Evolutionary conservation across 2,797 vertebrate species (phyloP).

Genomic region (Adelosebastes latens): DNA sequence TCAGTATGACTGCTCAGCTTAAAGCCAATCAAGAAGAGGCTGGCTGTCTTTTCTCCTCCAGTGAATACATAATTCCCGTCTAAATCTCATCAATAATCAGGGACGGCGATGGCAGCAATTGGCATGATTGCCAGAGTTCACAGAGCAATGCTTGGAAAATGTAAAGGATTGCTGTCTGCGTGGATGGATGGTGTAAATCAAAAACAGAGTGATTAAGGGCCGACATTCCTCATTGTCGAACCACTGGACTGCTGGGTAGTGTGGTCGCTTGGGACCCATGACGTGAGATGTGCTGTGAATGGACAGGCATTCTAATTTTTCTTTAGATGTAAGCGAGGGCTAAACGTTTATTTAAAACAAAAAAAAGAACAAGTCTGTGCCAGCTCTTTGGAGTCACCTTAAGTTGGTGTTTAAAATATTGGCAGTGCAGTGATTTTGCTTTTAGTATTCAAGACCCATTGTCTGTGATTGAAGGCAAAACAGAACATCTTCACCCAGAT

Average conservation of each 20-base stretch:
- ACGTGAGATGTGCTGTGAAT: slow-evolving; percentile 11
- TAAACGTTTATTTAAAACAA: background rate
- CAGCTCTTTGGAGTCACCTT: background rate
- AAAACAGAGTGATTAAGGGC: slow-evolving; percentile 30
- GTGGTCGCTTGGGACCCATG: background rate
- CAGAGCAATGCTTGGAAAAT: slow-evolving; percentile 48
- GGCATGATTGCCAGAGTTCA: slow-evolving; percentile 59
- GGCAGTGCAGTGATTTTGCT: background rate
- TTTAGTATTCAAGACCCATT: background rate
- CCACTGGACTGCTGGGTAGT: background rate
- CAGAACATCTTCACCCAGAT: background rate
- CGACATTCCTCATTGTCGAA: slow-evolving; percentile 21
- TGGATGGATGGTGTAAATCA: slow-evolving; percentile 61
- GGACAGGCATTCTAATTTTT: background rate
- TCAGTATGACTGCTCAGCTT: slow-evolving; percentile 56
- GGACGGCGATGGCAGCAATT: slow-evolving; percentile 42
- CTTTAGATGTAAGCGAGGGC: background rate
- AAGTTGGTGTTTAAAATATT: slow-evolving; percentile 10
- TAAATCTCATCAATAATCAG: slow-evolving; percentile 74
- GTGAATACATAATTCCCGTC: slow-evolving; percentile 68
- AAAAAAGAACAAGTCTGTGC: background rate
- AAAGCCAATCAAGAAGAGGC: slow-evolving; percentile 71
- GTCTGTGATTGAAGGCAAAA: background rate
- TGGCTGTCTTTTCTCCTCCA: slow-evolving; percentile 46
- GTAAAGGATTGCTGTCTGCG: slow-evolving; percentile 31